Evolutionary conservation across 2,113 vertebrate genomes (phyloP).

Genomic region (Zosterops japonicus): DNA sequence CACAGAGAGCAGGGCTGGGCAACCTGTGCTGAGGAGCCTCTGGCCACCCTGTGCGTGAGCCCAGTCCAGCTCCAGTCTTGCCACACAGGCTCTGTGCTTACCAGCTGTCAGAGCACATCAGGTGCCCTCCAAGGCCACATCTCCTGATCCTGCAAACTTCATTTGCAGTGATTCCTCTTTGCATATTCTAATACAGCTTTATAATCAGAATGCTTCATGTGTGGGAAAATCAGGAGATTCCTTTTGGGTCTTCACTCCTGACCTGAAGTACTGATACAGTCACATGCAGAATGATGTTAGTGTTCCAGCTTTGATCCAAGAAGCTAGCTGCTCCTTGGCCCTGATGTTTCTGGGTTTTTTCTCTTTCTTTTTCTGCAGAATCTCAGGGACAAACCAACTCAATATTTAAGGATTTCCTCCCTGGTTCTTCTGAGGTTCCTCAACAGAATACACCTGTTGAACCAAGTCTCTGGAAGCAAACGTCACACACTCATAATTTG

Average conservation of each 20-base stretch:
- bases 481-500: background rate
- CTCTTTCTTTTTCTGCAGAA: slow-evolving; percentile 27
- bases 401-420: slow-evolving; percentile 56
- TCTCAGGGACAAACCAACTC: background rate
- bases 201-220: accelerated
- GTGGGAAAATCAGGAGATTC: background rate
- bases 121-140: background rate
- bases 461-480: slow-evolving; percentile 17
- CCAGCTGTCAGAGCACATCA: background rate
- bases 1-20: background rate
- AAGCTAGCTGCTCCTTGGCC: background rate
- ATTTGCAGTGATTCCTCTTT: background rate
- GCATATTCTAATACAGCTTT: background rate
- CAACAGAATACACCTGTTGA: background rate
- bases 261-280: background rate
- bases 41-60: background rate
- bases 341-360: background rate
- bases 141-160: background rate
- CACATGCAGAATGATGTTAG: background rate
- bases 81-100: background rate
- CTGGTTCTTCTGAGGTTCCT: slow-evolving; percentile 49
- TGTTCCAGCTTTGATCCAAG: background rate
- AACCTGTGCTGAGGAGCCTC: background rate
- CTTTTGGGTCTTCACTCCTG: background rate
- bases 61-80: background rate